Base-by-base conservation (phyloP, 2,797 vertebrate genomes). In the Antennarius maculatus region DNA sequence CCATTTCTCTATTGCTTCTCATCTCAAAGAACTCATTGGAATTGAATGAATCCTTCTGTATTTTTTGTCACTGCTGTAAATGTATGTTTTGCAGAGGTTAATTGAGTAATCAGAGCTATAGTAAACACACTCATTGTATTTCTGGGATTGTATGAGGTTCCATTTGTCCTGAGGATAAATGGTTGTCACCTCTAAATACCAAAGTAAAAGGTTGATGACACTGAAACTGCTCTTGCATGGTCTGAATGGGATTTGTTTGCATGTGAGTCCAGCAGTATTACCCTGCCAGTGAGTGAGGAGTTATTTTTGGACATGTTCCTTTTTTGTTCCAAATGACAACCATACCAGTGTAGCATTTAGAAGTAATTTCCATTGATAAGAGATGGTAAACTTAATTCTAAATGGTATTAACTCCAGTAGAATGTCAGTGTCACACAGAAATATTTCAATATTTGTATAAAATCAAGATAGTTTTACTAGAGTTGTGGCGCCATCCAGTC, bases 291-390 rank as follows among this genome's bases (percentile, higher is more conserved):
- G 27, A 60, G 52, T n/a, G n/a, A 31, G 7, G 23, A 61, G 77
- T 60, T 72, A 69, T 79, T 79, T 77, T 71, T 54, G 67, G 65
- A 67, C 59, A 64, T 57, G 61, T 69, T 77, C 54, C 50, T 31
- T 62, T 50, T 59, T 67, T 7, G 5, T 64, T 61, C 53, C 56
- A 57, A 47, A 28, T 58, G 48, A 73, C 53, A 59, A 23, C 68
- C 57, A 58, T 31, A 51, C 3, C 18, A 39, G 49, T 45, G 18
- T 7, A 31, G 39, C 61, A 71, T 84, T 73, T 55, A 56, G 47
- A 71, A 23, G 37, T 4, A 17, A 1, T 39, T 16, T 15, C n/a
- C 17, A 54, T 17, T 23, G 17, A 4, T 17, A 17, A 17, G 29
- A 11, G 34, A n/a, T 16, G 13, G 5, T 6, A 12, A 16, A 7